A percentile compares a stretch with the other conserved stretches of the same genome.
phyloP scores from a whole-genome alignment of 2,113 vertebrate species.

The Epinephelus fuscoguttatus region DNA sequence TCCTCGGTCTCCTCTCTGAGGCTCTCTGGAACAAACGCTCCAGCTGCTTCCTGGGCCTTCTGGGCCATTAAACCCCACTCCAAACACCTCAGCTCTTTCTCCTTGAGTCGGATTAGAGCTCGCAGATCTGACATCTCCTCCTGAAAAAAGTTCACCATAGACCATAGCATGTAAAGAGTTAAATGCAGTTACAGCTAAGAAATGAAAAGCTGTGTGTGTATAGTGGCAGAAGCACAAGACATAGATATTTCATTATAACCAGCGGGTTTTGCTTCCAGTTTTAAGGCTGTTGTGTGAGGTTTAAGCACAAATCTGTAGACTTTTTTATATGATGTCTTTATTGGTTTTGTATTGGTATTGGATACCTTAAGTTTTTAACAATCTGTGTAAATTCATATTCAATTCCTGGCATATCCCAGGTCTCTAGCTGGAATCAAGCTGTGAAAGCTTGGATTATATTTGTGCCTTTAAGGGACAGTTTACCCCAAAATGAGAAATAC shows the following conservation, averaged over 20 bases:
- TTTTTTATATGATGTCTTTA: neutral
- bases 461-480: too few relatives aligned
- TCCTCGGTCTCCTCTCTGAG: conserved; percentile 79
- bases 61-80: conserved; percentile 85
- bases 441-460: neutral
- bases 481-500: too few relatives aligned
- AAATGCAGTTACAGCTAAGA: neutral
- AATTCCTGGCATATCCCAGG: neutral
- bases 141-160: conserved; percentile 72
- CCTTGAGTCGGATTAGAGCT: conserved; percentile 82
- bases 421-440: neutral
- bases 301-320: neutral
- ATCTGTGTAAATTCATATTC: neutral
- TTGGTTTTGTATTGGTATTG: neutral
- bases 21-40: conserved; percentile 83
- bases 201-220: neutral
- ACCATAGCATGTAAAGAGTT: neutral
- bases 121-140: conserved; percentile 89
- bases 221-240: neutral
- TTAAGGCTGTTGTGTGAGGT: neutral
- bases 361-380: neutral
- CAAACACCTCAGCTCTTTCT: conserved; percentile 87
- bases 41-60: conserved; percentile 83
- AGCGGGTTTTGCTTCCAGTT: neutral
- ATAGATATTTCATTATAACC: neutral